Evolutionary conservation across 2,888 invertebrate genomes (phyloP), one percentile per base, ranked within the genome.

Genomic region (Dynastes hyllus): DNA sequence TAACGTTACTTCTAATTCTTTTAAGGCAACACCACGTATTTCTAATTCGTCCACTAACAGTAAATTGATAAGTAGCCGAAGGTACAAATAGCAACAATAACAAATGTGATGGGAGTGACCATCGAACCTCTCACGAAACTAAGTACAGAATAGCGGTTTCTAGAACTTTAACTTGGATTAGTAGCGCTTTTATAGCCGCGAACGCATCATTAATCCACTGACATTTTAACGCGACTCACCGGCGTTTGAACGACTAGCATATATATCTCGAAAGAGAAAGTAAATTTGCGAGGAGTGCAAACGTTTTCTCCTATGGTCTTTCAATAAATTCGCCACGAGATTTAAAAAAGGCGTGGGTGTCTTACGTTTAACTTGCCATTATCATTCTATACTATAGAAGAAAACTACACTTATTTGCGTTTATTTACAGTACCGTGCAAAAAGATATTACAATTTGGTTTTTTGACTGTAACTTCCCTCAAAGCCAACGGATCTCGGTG

Each of bases 191-290:
- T 61, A 73, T 73, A 22, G 61, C 61, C n/a, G 61, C n/a, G 40
- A 73, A 45, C 11, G 45, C 16, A 58, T 45, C 40, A 45, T 45
- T 53, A 73, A 73, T 58, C 29, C 53, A 22, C 73, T 73, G 73
- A 73, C 73, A 73, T 73, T 73, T 40, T 61, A 73, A 37, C 58
- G 58, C 13, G 37, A 37, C 37, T 58, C 40, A 22, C 45, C 58
- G 58, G 58, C 61, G 22, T 40, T 40, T 27, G 37, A 40, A 40
- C 73, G 40, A 13, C 58, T 22, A 53, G 70, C 27, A 55, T 69
- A 71, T 73, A 61, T 61, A 58, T 73, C 58, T 73, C 13, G 73
- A 73, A 73, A 58, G 73, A 73, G 73, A 73, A 73, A 73, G 73
- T 73, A 73, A 32, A 73, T 73, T 73, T 73, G 73, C 73, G 16